Conservation (phyloP, 1,140 invertebrate species). For the Yoshiicerus persimilis region DNA sequence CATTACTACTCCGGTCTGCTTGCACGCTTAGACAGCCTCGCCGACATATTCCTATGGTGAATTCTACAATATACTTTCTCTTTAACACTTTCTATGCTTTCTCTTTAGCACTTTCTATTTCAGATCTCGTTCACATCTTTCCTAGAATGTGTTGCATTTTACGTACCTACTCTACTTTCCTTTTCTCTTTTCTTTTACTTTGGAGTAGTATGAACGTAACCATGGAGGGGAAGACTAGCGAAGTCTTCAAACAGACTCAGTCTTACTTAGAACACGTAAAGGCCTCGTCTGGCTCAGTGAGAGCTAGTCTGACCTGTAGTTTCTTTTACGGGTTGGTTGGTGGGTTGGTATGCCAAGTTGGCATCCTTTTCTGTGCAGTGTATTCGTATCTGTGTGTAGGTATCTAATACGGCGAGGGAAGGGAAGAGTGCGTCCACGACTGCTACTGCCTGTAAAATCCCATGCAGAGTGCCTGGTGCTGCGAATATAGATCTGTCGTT, state of each 20-base stretch:
- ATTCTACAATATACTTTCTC: too few relatives aligned
- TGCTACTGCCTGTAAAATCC: not conserved
- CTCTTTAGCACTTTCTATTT: not conserved
- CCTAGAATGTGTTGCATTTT: not conserved
- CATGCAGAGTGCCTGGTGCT: not conserved
- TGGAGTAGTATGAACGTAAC: not conserved
- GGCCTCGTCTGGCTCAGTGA: too few relatives aligned
- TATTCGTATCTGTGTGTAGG: not conserved
- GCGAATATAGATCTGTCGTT: conserved; percentile 18
- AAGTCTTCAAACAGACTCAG: too few relatives aligned
- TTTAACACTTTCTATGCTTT: not conserved
- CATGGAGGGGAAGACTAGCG: too few relatives aligned
- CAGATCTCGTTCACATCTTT: not conserved
- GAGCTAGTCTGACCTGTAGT: too few relatives aligned
- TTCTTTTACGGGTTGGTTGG: too few relatives aligned
- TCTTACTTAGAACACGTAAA: too few relatives aligned
- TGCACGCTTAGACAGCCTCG: too few relatives aligned
- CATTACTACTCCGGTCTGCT: too few relatives aligned
- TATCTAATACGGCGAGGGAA: not conserved
- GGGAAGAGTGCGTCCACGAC: not conserved
- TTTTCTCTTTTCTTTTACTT: not conserved
- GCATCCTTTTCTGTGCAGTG: too few relatives aligned
- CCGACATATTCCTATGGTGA: too few relatives aligned
- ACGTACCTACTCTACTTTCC: not conserved
- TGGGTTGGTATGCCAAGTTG: too few relatives aligned